A percentile compares a stretch with the other conserved stretches of the same genome.
Evolutionary conservation across 2,888 invertebrate genomes (phyloP).

Genomic region (Caenorhabditis sp.): DNA sequence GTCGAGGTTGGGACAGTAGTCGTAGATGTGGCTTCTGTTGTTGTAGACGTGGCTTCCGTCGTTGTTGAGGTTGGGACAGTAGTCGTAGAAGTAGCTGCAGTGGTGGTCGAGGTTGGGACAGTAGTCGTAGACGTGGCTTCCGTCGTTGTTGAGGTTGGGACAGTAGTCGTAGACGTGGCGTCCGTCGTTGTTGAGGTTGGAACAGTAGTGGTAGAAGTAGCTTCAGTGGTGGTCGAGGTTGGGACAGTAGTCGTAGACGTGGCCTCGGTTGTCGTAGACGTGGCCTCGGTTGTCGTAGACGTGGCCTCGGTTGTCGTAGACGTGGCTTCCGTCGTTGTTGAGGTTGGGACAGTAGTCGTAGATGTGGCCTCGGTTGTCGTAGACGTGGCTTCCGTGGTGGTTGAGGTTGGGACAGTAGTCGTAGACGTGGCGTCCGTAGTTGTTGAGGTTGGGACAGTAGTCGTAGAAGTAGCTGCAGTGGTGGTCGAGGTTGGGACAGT

Average conservation of each 20-base stretch:
- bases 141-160: background rate
- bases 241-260: conserved; percentile 7
- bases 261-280: conserved; percentile 10
- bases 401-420: conserved; percentile 10
- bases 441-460: conserved; percentile 9
- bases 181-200: conserved; percentile 19
- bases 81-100: background rate
- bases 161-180: background rate
- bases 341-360: conserved; percentile 4
- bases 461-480: conserved; percentile 1
- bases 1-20: background rate
- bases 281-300: conserved; percentile 18
- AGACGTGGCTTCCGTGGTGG: conserved; percentile 13
- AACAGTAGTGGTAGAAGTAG: background rate
- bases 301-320: conserved; percentile 7
- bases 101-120: background rate
- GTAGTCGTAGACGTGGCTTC: background rate
- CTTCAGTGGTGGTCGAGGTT: conserved; percentile 10
- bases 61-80: background rate
- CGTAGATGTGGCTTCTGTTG: background rate
- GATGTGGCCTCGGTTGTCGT: conserved; percentile 24
- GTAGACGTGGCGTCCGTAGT: conserved; percentile 20
- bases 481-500: background rate
- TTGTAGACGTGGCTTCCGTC: background rate
- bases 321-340: conserved; percentile 11